These are phyloP conservation scores for Leucosticte australis DNA, from an alignment of 2,113 vertebrate genomes.

Conservation along the genomic window DNA sequence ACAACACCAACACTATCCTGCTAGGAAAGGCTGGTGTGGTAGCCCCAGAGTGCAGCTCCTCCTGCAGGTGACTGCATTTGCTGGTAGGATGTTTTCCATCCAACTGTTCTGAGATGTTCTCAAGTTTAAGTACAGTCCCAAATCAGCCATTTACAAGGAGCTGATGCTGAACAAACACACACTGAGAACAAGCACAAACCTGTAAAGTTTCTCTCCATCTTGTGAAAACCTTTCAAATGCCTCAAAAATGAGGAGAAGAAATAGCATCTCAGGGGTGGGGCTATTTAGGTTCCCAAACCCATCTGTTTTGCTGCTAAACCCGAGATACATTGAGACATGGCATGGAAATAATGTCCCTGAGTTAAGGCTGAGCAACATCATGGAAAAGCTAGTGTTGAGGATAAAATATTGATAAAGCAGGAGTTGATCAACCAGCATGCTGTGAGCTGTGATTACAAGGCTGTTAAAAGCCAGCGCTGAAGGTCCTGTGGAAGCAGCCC, in stretches of 20 bases:
- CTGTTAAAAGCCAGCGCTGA: constrained; percentile 14
- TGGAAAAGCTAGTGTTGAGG: background rate
- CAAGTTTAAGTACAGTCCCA: background rate
- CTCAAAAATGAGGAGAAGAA: background rate
- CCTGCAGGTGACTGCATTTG: background rate
- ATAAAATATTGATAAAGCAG: background rate
- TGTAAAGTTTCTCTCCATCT: constrained; percentile 1
- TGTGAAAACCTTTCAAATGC: background rate
- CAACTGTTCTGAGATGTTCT: background rate
- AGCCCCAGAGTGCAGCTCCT: background rate
- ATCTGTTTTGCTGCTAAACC: background rate
- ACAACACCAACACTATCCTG: background rate
- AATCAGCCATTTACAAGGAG: background rate
- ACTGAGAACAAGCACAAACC: constrained; percentile 14
- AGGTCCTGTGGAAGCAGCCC: background rate
- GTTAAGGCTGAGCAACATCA: background rate
- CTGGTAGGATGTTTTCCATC: background rate
- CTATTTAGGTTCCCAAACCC: background rate
- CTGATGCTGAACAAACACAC: background rate
- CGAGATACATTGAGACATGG: background rate
- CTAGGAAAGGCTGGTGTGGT: background rate
- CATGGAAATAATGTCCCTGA: background rate
- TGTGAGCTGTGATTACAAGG: background rate
- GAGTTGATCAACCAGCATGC: background rate
- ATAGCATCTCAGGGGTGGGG: background rate